A percentile compares a stretch with the other conserved stretches of the same genome.
Evolutionary conservation across 2,113 vertebrate genomes (phyloP).

Genomic region (Marmota monax): DNA sequence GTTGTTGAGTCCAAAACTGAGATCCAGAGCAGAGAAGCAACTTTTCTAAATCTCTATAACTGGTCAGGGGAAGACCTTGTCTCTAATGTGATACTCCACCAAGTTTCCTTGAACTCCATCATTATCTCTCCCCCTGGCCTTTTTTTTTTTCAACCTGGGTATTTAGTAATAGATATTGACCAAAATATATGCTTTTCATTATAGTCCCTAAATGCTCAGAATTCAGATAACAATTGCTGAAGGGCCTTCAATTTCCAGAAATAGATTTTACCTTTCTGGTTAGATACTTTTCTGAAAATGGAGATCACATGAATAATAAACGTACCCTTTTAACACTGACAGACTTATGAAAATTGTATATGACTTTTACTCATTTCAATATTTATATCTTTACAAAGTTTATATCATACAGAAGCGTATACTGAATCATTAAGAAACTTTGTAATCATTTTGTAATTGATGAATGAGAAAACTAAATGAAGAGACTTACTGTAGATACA

Average conservation of each 20-base stretch:
- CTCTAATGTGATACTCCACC: background rate
- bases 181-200: background rate
- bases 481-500: background rate
- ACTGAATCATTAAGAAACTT: background rate
- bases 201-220: background rate
- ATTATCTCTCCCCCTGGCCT: too few species aligned
- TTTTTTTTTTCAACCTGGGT: background rate
- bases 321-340: background rate
- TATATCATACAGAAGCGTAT: background rate
- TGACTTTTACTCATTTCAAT: background rate
- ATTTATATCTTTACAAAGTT: background rate
- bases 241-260: background rate
- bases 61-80: background rate
- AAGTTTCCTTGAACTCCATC: background rate
- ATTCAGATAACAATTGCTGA: background rate
- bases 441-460: constrained; percentile 6
- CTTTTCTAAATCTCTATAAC: background rate
- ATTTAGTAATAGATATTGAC: background rate
- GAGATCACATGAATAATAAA: background rate
- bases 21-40: background rate
- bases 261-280: background rate
- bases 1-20: background rate
- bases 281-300: background rate
- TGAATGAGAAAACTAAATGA: background rate
- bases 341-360: background rate